Conservation (phyloP, 2,113 vertebrate genomes). For the Ochotona curzoniae region DNA sequence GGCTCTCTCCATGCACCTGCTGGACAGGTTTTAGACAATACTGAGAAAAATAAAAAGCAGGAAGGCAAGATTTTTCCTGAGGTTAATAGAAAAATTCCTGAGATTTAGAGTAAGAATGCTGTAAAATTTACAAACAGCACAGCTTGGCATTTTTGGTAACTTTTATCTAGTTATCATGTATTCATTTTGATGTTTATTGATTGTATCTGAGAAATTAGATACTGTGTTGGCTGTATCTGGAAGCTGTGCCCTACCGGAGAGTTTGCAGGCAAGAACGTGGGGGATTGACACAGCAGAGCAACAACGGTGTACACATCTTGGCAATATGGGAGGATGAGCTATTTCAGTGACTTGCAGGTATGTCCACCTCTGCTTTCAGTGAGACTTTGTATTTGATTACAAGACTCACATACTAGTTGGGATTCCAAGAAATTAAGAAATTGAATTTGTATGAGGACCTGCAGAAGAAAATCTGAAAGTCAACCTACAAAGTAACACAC, state of each 20-base stretch:
- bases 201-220: background rate
- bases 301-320: background rate
- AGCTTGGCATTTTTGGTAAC: background rate
- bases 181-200: background rate
- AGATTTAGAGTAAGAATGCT: background rate
- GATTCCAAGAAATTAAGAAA: background rate
- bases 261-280: background rate
- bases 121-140: background rate
- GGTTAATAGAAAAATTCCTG: background rate
- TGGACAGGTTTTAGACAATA: background rate
- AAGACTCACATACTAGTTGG: background rate
- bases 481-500: background rate
- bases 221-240: background rate
- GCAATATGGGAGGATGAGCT: no score
- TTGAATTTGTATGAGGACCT: background rate
- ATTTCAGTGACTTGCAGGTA: background rate
- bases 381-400: background rate
- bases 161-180: background rate
- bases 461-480: background rate
- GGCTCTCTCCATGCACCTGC: fast-evolving
- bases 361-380: background rate
- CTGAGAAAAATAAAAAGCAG: fast-evolving
- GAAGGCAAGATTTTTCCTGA: background rate
- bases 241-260: background rate
- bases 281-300: background rate